Base-by-base conservation (phyloP, 92 coral and sea anemone genomes). In the Porites evermanni region DNA sequence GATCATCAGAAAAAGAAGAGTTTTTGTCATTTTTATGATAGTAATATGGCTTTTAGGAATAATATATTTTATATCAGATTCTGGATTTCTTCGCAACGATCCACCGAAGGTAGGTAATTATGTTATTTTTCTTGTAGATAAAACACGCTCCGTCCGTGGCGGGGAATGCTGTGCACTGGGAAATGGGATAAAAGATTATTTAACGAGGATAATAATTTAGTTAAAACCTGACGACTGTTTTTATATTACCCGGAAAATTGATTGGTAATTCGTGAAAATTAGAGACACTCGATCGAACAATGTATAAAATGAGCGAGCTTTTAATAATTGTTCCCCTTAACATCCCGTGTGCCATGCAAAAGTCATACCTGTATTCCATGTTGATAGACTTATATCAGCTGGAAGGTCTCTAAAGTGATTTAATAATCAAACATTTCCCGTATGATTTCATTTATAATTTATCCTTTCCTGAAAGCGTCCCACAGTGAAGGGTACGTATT, bases 41-140 rank as follows among this genome's bases (percentile, higher is more conserved):
- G 53, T 90, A 21, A 21, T 85, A 21, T 94, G 98, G 98, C 86
- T 94, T 67, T 47, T 94, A 52, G 93, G 84, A 64, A 85, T 93
- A 67, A 44, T 92, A 18, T 94, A 94, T 83, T 92, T 94, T 67
- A 88, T 90, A 32, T 93, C 94, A 74, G 98, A 90, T 83, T 88
- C 93, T 2, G 86, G 90, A 51, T 87, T 87, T 50, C 16, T 89
- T 24, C 72, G 93, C 52, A 80, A 87, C 64, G 78, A 92, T 18
- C 95, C 95, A 6, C 88, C 93, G 2, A 94, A 94, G 95, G 98
- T 94, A 64, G 87, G 91, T 13, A 26, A 54, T 53, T 11, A 56
- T 56, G 12, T 56, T 14, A 4, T 38, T 10, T 56, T 14, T 56
- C 16, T 47, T 7, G 12, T 21, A 61, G 14, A 1, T 54, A 54